Evolutionary conservation across 2,888 invertebrate species (phyloP).

Genomic region (Chrysodeixis includens): DNA sequence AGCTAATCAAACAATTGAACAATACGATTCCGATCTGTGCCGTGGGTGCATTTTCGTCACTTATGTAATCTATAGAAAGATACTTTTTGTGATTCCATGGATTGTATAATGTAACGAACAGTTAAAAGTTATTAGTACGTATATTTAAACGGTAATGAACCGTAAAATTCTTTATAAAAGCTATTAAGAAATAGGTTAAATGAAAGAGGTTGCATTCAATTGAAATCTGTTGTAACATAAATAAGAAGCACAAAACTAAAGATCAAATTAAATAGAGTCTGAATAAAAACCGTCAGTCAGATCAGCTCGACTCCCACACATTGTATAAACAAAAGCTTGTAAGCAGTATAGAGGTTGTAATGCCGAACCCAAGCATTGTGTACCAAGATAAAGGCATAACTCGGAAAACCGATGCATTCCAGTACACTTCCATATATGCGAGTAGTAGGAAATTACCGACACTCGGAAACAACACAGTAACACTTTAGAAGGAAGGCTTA

Average conservation of each 20-base stretch:
- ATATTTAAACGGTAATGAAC: not conserved
- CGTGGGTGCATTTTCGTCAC: constrained; percentile 52
- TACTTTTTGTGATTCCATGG: constrained; percentile 31
- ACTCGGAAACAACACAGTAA: not conserved
- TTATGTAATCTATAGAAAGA: constrained; percentile 49
- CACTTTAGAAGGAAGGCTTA: not conserved
- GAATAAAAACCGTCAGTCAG: too few species aligned
- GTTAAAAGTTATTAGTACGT: not conserved
- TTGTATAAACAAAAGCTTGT: not conserved
- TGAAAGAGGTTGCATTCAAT: not conserved
- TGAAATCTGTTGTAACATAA: too few species aligned
- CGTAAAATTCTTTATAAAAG: not conserved
- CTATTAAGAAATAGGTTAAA: not conserved
- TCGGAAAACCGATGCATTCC: not conserved
- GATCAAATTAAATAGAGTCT: not conserved
- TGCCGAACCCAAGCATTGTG: not conserved
- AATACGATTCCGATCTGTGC: constrained; percentile 43
- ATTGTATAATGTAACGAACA: not conserved
- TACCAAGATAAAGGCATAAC: not conserved
- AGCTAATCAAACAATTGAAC: constrained; percentile 48
- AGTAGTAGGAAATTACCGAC: not conserved
- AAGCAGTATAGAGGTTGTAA: not conserved
- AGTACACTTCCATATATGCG: not conserved
- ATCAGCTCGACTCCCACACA: not conserved
- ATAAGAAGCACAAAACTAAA: too few species aligned